Percentiles rank a stretch among this genome's conserved stretches.
These are phyloP conservation scores for Scaptomyza polygonia DNA, from an alignment of 2,888 invertebrate genomes.

Conservation along the genomic window DNA sequence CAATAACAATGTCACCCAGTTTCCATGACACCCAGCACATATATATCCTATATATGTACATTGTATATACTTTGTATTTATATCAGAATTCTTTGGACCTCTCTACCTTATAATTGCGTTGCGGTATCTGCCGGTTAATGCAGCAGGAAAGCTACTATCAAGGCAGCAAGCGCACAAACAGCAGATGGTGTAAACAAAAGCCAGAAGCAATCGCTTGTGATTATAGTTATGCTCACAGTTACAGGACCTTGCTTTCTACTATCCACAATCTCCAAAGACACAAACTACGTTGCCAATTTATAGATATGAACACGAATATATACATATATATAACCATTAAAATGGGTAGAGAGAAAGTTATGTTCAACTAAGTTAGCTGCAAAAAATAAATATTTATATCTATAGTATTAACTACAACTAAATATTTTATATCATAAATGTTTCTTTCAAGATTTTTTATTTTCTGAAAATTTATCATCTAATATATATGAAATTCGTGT, in stretches of 20 bases:
- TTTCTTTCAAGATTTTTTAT: no score
- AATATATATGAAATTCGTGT: no score
- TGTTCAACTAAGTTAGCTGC: constrained; percentile 7
- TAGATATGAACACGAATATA: no score
- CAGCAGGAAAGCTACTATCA: not conserved
- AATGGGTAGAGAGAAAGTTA: no score
- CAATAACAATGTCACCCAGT: constrained; percentile 71
- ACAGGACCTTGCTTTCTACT: not conserved
- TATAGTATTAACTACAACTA: no score
- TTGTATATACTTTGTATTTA: not conserved
- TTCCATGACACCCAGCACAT: constrained; percentile 65
- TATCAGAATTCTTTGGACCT: constrained; percentile 20
- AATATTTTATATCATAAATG: no score
- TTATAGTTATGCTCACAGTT: constrained; percentile 44
- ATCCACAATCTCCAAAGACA: no score
- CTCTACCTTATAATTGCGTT: constrained; percentile 59
- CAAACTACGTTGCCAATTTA: no score
- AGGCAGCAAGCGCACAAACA: not conserved
- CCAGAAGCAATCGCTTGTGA: constrained; percentile 36
- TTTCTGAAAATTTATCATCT: no score
- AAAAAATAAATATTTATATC: constrained; percentile 12
- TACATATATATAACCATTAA: no score
- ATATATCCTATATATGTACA: not conserved
- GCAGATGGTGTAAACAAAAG: constrained; percentile 14
- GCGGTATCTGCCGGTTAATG: constrained; percentile 45